These are phyloP conservation scores for Avahi laniger DNA, from an alignment of 2,797 vertebrate genomes.

Conservation along the genomic window DNA sequence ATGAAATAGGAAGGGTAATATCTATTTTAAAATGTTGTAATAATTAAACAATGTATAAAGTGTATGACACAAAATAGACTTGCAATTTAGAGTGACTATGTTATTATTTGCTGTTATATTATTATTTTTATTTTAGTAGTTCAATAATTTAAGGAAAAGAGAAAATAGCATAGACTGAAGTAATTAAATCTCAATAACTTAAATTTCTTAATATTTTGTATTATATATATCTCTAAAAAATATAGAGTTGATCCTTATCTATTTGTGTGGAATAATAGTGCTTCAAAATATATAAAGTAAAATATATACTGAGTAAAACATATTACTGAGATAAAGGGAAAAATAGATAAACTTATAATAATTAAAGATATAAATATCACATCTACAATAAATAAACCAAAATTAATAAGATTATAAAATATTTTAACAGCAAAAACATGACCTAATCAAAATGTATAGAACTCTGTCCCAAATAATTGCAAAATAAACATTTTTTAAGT, in stretches of 20 bases:
- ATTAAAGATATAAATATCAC: not conserved
- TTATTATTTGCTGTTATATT: not conserved
- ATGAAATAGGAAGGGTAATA: not conserved
- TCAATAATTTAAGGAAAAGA: not conserved
- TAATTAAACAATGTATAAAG: not conserved
- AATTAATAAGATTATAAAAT: not conserved
- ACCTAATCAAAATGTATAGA: not conserved
- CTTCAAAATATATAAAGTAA: not conserved
- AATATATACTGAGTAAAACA: not conserved
- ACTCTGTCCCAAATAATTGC: not conserved
- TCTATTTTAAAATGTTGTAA: not conserved
- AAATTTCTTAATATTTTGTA: not conserved
- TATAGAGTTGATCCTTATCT: not conserved
- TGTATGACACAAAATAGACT: not conserved
- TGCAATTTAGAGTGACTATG: not conserved
- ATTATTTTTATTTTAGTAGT: not conserved
- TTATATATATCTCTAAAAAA: not conserved
- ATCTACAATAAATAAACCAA: not conserved
- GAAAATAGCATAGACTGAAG: not conserved
- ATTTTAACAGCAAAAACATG: not conserved
- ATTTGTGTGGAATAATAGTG: not conserved
- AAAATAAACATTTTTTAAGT: not conserved
- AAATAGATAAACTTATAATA: not conserved
- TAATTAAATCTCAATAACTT: not conserved
- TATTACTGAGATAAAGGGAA: not conserved